phyloP scores from a whole-genome alignment of 2,797 vertebrate species.

The Tinamus major region DNA sequence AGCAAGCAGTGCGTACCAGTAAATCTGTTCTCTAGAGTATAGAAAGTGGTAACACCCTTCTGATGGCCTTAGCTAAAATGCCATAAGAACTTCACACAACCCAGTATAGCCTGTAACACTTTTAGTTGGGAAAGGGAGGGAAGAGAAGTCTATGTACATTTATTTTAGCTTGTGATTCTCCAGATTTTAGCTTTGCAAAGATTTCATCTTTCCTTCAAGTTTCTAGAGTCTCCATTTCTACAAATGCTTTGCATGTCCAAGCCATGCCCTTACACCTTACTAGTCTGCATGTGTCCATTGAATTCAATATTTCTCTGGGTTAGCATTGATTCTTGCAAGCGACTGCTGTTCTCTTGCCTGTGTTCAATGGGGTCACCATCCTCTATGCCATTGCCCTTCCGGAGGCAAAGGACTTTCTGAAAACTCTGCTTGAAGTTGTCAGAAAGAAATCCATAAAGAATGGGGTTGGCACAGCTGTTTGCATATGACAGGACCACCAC shows the following conservation, averaged over 20 bases:
- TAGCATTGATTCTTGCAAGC: slow-evolving; percentile 82
- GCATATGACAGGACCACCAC: slow-evolving; percentile 91
- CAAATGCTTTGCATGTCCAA: neutral
- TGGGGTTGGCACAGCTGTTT: slow-evolving; percentile 95
- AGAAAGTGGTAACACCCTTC: neutral
- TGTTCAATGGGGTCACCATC: slow-evolving; percentile 85
- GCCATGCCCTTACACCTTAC: slow-evolving; percentile 75
- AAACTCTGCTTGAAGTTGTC: slow-evolving; percentile 94
- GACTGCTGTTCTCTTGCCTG: slow-evolving; percentile 86
- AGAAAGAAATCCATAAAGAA: slow-evolving; percentile 93
- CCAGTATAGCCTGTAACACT: neutral
- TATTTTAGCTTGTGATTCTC: neutral
- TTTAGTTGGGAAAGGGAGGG: neutral
- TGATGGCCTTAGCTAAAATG: neutral
- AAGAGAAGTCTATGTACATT: neutral
- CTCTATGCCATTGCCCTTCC: slow-evolving; percentile 81
- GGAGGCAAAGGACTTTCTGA: slow-evolving; percentile 83
- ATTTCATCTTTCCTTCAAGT: neutral
- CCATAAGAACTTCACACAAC: neutral
- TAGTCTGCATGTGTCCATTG: slow-evolving; percentile 82
- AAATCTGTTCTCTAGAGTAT: neutral
- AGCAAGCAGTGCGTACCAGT: neutral
- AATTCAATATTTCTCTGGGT: slow-evolving; percentile 75
- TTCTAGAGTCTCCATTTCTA: neutral
- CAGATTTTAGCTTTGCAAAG: neutral